Evolutionary conservation across 1,140 invertebrate species (phyloP).

Genomic region (Caerostris darwini): DNA sequence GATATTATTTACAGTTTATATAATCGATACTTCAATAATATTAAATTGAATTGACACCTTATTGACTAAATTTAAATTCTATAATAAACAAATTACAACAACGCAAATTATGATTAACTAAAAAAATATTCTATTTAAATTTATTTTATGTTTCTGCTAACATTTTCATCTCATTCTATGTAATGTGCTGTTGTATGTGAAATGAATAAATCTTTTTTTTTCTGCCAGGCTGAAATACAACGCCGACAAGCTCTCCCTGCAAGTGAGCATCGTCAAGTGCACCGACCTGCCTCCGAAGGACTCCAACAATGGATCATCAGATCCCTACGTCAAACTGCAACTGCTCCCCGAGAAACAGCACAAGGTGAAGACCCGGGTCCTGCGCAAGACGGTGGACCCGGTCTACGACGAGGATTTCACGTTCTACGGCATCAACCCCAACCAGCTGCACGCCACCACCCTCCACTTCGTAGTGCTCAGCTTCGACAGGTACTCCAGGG

Average conservation of each 20-base stretch:
- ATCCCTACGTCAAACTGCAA: conserved; percentile 97
- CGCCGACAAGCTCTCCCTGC: conserved; percentile 92
- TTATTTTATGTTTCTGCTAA: too few relatives aligned
- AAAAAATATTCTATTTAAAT: too few relatives aligned
- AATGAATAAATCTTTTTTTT: neutral
- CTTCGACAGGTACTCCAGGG: conserved; percentile 97
- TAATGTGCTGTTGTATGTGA: too few relatives aligned
- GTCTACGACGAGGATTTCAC: conserved; percentile 98
- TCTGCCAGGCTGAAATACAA: conserved; percentile 89
- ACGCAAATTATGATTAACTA: too few relatives aligned
- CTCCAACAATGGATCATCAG: conserved; percentile 86
- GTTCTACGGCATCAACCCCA: conserved; percentile 94
- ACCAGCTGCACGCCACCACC: conserved; percentile 92
- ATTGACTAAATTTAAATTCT: too few relatives aligned
- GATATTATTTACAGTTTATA: too few relatives aligned
- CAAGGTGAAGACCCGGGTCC: conserved; percentile 96
- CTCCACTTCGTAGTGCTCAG: conserved; percentile 97
- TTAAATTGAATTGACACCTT: too few relatives aligned
- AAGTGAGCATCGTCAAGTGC: conserved; percentile 94
- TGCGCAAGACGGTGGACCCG: conserved; percentile 94
- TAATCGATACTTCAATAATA: too few relatives aligned
- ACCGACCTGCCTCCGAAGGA: conserved; percentile 91
- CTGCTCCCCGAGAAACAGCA: conserved; percentile 96
- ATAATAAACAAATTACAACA: too few relatives aligned
- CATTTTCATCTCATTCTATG: too few relatives aligned